Evolutionary conservation across 2,113 vertebrate genomes (phyloP), one percentile per base, ranked within the genome.

Genomic region (Tinamus guttatus): DNA sequence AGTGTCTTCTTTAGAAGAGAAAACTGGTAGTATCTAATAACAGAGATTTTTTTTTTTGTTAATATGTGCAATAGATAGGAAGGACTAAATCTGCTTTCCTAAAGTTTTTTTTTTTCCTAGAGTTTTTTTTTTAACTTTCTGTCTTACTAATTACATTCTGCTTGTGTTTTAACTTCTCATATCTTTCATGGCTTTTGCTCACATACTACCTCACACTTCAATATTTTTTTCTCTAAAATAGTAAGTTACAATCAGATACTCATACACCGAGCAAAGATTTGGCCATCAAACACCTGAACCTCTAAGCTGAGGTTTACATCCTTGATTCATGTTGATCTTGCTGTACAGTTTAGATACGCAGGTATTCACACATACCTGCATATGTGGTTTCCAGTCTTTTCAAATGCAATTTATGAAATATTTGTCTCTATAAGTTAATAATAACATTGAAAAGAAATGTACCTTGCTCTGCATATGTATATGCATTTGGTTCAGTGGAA

Each of bases 331-430:
- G 8, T 4, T 14, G 5, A 2, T 40, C 13, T 59, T 74, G 4
- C 4, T 64, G 54, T 45, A 13, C 7, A 30, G 4, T 56, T 87
- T 36, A 52, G 14, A 16, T 25, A 5, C 30, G 9, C 2, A 20
- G 2, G 1, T 45, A 45, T 36, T 79, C n/a, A 30, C 3, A 5
- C 5, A 34, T 1, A 30, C 3, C 5, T 5, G 2, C 32, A 60
- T 8, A 16, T 2, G 3, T 11, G 4, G 11, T 64, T 89, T 65
- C 49, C 75, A 85, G 47, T 30, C 12, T 40, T 74, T 81, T 47
- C 45, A 20, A 24, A 10, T 51, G 5, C 36, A 22, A 5, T 27
- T 73, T 68, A 74, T 58, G 5, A 87, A 6, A 45, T 32, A 34
- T 1, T 8, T 30, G 5, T 41, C 63, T 74, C 13, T 67, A 0